A percentile compares a stretch with the other conserved stretches of the same genome.
Evolutionary conservation across 2,113 vertebrate genomes (phyloP).

Genomic region (Chaetodon auriga): DNA sequence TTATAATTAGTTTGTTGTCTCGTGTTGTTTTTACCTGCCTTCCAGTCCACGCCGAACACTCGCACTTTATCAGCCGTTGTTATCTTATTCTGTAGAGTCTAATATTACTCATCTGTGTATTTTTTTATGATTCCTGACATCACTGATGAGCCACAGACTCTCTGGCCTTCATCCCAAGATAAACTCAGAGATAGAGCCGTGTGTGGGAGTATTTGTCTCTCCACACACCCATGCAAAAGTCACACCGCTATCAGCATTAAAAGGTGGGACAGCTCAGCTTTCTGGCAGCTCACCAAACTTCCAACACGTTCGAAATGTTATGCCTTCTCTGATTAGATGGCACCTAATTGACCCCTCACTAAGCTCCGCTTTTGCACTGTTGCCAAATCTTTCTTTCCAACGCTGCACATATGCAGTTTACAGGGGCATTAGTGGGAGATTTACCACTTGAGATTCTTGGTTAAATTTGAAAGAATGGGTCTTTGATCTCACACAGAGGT

Average conservation of each 20-base stretch:
- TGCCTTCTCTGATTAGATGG: slow-evolving; percentile 60
- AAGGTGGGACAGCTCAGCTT: slow-evolving; percentile 14
- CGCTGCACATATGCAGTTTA: background rate
- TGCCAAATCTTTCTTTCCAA: slow-evolving; percentile 15
- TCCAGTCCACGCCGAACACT: slow-evolving; percentile 20
- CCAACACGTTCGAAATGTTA: slow-evolving; percentile 17
- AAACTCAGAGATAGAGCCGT: slow-evolving; percentile 41
- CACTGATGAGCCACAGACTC: slow-evolving; percentile 45
- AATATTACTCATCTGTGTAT: slow-evolving; percentile 46
- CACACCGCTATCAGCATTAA: slow-evolving; percentile 29
- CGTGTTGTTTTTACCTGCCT: slow-evolving; percentile 54
- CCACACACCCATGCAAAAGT: slow-evolving; percentile 48
- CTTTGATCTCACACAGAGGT: background rate
- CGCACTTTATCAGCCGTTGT: slow-evolving; percentile 27
- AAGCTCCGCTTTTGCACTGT: background rate
- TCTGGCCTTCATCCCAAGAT: slow-evolving; percentile 49
- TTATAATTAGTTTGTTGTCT: slow-evolving; percentile 57
- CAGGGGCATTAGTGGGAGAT: background rate
- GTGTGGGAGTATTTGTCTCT: slow-evolving; percentile 50
- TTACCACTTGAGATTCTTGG: background rate
- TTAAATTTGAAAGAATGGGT: background rate
- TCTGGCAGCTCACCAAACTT: slow-evolving; percentile 25
- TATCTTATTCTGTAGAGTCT: slow-evolving; percentile 20
- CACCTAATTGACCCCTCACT: slow-evolving; percentile 4
- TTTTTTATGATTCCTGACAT: slow-evolving; percentile 42